These are phyloP conservation scores for Tangara arthus DNA, from an alignment of 2,797 vertebrate species.

Conservation along the genomic window DNA sequence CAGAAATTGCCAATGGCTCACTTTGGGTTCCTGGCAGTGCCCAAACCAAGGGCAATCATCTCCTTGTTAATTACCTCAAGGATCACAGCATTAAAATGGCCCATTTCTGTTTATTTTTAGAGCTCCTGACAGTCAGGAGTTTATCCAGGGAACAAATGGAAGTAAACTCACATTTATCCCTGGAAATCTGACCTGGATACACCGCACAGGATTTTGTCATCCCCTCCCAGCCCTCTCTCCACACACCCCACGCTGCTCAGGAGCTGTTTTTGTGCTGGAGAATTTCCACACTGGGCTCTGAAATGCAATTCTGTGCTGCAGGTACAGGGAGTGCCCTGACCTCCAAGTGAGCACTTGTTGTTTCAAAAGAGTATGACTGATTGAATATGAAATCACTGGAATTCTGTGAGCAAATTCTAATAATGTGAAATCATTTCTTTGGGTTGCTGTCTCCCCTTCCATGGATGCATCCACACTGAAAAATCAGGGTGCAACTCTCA, in stretches of 20 bases:
- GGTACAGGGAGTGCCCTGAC: background rate
- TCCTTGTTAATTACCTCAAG: background rate
- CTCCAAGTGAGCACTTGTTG: background rate
- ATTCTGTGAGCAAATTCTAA: background rate
- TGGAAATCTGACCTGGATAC: background rate
- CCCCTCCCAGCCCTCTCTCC: background rate
- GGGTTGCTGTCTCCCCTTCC: background rate
- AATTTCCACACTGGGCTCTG: background rate
- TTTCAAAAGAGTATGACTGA: background rate
- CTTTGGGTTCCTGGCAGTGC: background rate
- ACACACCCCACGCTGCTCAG: background rate
- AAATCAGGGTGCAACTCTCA: background rate
- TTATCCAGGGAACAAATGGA: background rate
- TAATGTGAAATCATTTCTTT: background rate
- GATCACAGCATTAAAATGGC: accelerated
- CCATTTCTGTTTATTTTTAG: background rate
- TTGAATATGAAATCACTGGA: background rate
- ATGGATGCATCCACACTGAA: background rate
- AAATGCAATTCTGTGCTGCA: background rate
- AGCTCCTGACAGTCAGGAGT: accelerated
- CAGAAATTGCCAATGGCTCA: background rate
- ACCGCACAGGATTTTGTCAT: background rate
- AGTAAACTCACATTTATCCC: background rate
- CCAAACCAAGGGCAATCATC: background rate
- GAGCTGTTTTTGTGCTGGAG: background rate